Evolutionary conservation across 2,888 invertebrate genomes (phyloP).

Genomic region (Sarcophaga caerulescens): DNA sequence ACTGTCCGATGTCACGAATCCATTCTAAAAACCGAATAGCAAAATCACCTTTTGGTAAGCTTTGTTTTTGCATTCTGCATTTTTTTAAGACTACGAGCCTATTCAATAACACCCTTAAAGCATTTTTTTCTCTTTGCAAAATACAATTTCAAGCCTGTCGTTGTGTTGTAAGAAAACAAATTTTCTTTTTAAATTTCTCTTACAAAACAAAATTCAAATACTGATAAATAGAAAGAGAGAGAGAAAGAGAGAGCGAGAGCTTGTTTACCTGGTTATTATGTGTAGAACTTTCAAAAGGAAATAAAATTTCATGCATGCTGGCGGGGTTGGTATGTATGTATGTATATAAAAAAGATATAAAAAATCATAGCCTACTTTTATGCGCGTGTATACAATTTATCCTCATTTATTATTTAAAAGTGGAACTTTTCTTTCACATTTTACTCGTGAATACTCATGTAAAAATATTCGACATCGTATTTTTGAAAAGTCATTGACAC

Average conservation of each 20-base stretch:
- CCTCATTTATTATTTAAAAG: constrained; percentile 39
- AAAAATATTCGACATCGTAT: not conserved
- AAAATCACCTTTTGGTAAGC: too few species aligned
- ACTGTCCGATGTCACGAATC: too few species aligned
- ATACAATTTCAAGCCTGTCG: too few species aligned
- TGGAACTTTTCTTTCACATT: constrained; percentile 1
- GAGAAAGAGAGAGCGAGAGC: not conserved
- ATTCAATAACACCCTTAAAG: too few species aligned
- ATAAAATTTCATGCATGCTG: not conserved
- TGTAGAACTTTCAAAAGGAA: not conserved
- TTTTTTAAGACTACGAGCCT: too few species aligned
- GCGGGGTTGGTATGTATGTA: too few species aligned
- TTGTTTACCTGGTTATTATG: constrained; percentile 11
- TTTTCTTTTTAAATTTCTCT: not conserved
- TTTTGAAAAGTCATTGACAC: constrained; percentile 46
- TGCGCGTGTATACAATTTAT: constrained; percentile 31
- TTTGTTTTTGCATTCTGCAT: too few species aligned
- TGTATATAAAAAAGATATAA: not conserved
- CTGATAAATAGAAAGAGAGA: not conserved
- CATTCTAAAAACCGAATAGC: too few species aligned
- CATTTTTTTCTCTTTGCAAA: too few species aligned
- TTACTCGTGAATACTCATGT: not conserved
- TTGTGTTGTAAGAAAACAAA: not conserved
- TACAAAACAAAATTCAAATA: too few species aligned
- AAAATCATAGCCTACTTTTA: constrained; percentile 52